Evolutionary conservation across 2,888 invertebrate genomes (phyloP), one percentile per base, ranked within the genome.

Genomic region (Baccha elongata): DNA sequence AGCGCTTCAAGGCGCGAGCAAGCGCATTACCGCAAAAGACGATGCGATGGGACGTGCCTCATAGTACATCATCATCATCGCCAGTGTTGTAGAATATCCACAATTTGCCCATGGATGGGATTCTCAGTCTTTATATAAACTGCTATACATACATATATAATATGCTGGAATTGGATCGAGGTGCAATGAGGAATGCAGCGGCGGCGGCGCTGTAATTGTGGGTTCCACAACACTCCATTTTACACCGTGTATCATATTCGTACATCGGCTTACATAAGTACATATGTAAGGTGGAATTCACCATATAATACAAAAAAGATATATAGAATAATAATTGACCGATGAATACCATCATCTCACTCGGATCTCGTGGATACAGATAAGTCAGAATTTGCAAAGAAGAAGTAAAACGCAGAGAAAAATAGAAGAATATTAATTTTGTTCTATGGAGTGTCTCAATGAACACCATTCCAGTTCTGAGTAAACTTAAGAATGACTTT

Each of bases 201-300:
- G 76, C 72, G 81, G 80, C 83, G 83, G 83, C 72, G 68, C 72
- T 78, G 83, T 83, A 83, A 83, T 83, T 83, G 83, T 83, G 83
- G 83, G 83, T 83, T 83, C 78, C 83, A 78, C 78, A 83, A 83
- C 83, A 83, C 83, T 83, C 83, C 83, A 83, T 78, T 83, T 83
- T 83, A 83, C 83, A 83, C 83, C 62, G 68, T 40, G 58, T 78
- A 72, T 78, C 48, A 64, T 46, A 32, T 29, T 64, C 52, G 58
- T 44, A 37, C 11, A 60, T 35, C 26, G 26, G 53, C 76, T 71
- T 71, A 62, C 58, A 74, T 64, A 55, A 69, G 42, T 8, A 19
- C 48, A 42, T 17, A 15, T 7, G 7, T 8, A 17, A 29, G 42
- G n/a, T 21, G 44, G 13, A 64, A 1, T 32, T 64, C 21, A 13